A percentile compares a stretch with the other conserved stretches of the same genome.
phyloP scores from a whole-genome alignment of 2,797 vertebrate species.

The Myotis pilosus region DNA sequence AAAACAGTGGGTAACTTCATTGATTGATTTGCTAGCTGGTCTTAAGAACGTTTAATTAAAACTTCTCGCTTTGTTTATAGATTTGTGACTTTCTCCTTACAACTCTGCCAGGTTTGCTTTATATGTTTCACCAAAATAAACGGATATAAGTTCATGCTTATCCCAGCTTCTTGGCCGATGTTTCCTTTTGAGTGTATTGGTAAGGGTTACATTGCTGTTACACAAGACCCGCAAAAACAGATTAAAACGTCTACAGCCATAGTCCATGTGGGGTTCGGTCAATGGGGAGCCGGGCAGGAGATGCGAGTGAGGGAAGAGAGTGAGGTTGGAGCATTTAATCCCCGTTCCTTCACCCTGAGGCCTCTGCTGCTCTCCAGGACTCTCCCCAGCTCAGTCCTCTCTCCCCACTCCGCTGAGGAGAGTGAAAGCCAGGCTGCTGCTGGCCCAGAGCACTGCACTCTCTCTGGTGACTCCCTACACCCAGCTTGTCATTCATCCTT shows the following conservation, averaged over 20 bases:
- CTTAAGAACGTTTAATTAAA: neutral
- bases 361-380: neutral
- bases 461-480: neutral
- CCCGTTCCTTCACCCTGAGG: neutral
- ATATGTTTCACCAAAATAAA: conserved; percentile 1
- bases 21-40: neutral
- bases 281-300: neutral
- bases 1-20: neutral
- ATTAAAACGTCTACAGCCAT: neutral
- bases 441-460: neutral
- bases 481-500: neutral
- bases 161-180: neutral
- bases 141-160: neutral
- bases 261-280: neutral
- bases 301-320: neutral
- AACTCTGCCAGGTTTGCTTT: neutral
- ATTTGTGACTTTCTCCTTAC: neutral
- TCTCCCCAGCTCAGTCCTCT: neutral
- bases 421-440: neutral
- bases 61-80: neutral
- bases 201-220: neutral
- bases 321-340: neutral
- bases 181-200: neutral
- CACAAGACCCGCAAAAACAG: neutral
- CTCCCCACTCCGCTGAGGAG: neutral